phyloP scores from a whole-genome alignment of 2,113 vertebrate genomes.

The Myocastor coypus region DNA sequence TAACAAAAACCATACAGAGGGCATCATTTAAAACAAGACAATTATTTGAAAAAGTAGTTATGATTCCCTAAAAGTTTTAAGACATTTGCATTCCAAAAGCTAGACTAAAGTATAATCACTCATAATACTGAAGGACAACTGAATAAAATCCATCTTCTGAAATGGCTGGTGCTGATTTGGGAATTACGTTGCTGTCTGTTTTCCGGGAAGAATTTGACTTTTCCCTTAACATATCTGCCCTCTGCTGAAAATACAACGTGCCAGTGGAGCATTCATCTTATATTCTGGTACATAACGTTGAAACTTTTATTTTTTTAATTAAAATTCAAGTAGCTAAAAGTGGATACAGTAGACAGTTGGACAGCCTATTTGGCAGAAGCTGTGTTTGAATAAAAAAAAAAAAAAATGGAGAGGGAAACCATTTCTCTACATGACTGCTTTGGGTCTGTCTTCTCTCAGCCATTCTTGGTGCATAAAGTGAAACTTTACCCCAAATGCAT shows the following conservation, averaged over 20 bases:
- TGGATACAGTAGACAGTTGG: constrained; percentile 71
- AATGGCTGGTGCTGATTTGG: background rate
- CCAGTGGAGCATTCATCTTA: constrained; percentile 46
- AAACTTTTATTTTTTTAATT: constrained; percentile 76
- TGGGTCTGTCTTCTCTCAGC: constrained; percentile 65
- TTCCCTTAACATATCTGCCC: constrained; percentile 23
- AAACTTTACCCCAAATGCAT: constrained; percentile 77
- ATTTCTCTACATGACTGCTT: constrained; percentile 72
- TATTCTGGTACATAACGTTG: constrained; percentile 54
- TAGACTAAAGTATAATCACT: background rate
- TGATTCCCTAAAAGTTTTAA: background rate
- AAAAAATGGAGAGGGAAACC: constrained; percentile 34
- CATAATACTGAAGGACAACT: background rate
- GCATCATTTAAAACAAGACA: background rate
- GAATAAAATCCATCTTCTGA: background rate
- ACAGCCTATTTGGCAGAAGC: constrained; percentile 72
- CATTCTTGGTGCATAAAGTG: constrained; percentile 67
- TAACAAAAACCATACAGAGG: background rate
- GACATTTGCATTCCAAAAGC: background rate
- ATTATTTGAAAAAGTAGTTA: background rate
- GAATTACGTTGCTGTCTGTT: background rate
- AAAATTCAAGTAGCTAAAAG: constrained; percentile 78
- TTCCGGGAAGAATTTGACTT: constrained; percentile 16
- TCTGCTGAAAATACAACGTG: constrained; percentile 49
- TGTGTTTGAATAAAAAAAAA: background rate